A percentile compares a stretch with the other conserved stretches of the same genome.
Conservation (phyloP, 2,113 vertebrate genomes). For the Atractosteus spatula region DNA sequence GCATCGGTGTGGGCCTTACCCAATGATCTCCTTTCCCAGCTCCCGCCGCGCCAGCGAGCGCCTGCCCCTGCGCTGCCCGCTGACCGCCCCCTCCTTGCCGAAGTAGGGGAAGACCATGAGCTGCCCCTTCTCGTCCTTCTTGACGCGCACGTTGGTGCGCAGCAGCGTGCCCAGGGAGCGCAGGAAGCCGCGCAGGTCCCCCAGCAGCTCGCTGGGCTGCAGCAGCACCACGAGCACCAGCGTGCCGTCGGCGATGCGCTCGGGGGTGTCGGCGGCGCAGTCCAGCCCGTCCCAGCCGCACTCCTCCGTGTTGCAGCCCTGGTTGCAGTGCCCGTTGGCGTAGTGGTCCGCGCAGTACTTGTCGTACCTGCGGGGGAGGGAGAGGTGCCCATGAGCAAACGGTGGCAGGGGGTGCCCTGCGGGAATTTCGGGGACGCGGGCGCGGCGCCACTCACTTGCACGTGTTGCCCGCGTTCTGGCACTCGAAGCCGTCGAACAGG, state of each 20-base stretch:
- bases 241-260: constrained; percentile 72
- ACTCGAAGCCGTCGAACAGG: constrained; percentile 91
- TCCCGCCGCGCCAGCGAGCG: constrained; percentile 54
- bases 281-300: constrained; percentile 94
- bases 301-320: constrained; percentile 83
- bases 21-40: constrained; percentile 76
- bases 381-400: not conserved
- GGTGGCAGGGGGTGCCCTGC: not conserved
- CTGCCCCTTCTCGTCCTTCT: constrained; percentile 64
- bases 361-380: constrained; percentile 70
- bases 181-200: constrained; percentile 78
- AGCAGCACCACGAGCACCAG: constrained; percentile 85
- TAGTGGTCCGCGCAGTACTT: constrained; percentile 87
- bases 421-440: not conserved
- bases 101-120: constrained; percentile 85
- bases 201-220: constrained; percentile 79
- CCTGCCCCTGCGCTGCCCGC: constrained; percentile 40
- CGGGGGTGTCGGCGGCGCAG: constrained; percentile 67
- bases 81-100: constrained; percentile 38
- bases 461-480: constrained; percentile 53
- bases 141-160: constrained; percentile 82
- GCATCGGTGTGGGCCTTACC: constrained; percentile 60
- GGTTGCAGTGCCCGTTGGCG: constrained; percentile 76
- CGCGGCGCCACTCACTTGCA: constrained; percentile 78
- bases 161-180: constrained; percentile 79